Evolutionary conservation across 2,888 invertebrate genomes (phyloP).

Genomic region (Aporophyla nigra): DNA sequence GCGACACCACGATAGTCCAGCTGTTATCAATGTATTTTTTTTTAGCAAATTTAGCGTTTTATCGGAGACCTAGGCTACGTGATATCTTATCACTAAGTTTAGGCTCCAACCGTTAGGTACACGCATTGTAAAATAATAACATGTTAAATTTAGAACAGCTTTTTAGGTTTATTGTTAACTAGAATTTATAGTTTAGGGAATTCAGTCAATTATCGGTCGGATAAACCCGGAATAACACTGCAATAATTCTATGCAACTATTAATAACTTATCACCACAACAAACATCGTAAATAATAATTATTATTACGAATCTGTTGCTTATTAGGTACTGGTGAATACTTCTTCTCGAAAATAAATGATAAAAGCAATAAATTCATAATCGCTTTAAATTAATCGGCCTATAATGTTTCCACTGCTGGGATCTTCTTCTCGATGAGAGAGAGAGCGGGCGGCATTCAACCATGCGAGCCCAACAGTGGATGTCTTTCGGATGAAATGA

Average conservation of each 20-base stretch:
- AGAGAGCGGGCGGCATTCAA: not conserved
- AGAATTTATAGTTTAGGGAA: not conserved
- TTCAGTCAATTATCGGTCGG: not conserved
- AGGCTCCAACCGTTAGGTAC: conserved; percentile 75
- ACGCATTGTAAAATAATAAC: conserved; percentile 56
- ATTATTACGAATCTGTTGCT: not conserved
- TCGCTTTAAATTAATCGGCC: not conserved
- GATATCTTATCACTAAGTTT: conserved; percentile 85
- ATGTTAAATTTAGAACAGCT: conserved; percentile 38
- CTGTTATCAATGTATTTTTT: conserved; percentile 81
- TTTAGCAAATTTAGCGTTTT: conserved; percentile 88
- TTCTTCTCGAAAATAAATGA: no score
- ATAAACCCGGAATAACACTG: not conserved
- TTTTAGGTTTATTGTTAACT: not conserved
- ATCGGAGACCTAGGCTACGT: conserved; percentile 87
- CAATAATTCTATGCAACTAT: not conserved
- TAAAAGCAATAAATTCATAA: not conserved
- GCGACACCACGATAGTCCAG: conserved; percentile 75
- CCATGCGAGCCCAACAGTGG: not conserved
- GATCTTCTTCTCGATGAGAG: not conserved
- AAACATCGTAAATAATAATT: not conserved
- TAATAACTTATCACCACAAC: no score
- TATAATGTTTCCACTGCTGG: not conserved
- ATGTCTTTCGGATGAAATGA: not conserved
- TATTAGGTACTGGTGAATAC: not conserved